Evolutionary conservation across 2,888 invertebrate genomes (phyloP).

Genomic region (Macroteleia sp.): DNA sequence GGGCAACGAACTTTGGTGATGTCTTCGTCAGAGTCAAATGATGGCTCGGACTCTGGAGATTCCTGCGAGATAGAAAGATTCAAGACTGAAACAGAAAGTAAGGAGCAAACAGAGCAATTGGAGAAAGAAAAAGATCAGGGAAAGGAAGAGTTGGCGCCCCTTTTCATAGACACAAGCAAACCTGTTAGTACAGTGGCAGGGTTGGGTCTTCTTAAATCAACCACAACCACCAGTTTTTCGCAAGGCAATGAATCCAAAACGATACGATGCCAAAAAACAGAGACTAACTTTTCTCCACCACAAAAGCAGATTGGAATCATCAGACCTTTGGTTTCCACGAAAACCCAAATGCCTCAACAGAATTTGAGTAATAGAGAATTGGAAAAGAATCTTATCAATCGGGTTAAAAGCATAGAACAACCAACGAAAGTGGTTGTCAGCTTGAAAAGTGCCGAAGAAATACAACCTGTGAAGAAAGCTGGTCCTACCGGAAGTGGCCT

Average conservation of each 20-base stretch:
- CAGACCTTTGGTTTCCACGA: slow-evolving; percentile 84
- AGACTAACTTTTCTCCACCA: slow-evolving; percentile 73
- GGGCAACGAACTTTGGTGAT: slow-evolving; percentile 63
- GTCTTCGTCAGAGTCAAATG: slow-evolving; percentile 25
- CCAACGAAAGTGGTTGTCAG: slow-evolving; percentile 84
- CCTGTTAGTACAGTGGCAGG: slow-evolving; percentile 78
- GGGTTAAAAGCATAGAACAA: slow-evolving; percentile 86
- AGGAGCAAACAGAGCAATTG: slow-evolving; percentile 14
- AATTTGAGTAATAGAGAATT: slow-evolving; percentile 87
- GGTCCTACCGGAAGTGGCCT: slow-evolving; percentile 76
- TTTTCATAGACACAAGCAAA: slow-evolving; percentile 67
- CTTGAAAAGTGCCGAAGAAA: slow-evolving; percentile 81
- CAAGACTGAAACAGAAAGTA: slow-evolving; percentile 36
- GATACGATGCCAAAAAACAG: slow-evolving; percentile 75
- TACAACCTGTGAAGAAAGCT: slow-evolving; percentile 79
- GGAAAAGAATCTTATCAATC: slow-evolving; percentile 89
- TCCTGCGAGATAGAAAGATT: slow-evolving; percentile 51
- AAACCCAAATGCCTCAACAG: slow-evolving; percentile 79
- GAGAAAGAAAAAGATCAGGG: slow-evolving; percentile 29
- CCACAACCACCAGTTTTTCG: slow-evolving; percentile 70
- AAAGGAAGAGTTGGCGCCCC: slow-evolving; percentile 16
- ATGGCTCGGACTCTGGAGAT: slow-evolving; percentile 42
- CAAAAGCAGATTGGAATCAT: slow-evolving; percentile 85
- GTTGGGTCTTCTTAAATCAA: slow-evolving; percentile 74
- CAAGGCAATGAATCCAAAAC: slow-evolving; percentile 77